Conservation (phyloP, 2,113 vertebrate species). For the Sisor rabdophorus region DNA sequence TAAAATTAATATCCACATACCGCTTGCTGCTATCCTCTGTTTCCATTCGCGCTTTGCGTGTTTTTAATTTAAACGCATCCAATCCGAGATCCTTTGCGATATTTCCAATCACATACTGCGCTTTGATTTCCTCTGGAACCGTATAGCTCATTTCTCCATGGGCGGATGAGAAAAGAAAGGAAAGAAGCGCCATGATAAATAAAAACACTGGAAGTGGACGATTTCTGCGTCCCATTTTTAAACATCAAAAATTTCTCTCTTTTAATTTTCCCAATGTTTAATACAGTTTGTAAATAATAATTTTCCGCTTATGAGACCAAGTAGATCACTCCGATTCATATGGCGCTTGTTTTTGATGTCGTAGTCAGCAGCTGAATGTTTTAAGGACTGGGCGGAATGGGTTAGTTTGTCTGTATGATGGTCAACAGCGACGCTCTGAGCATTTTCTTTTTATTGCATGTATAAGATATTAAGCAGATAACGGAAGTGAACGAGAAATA, state of each 20-base stretch:
- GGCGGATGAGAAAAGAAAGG: not conserved
- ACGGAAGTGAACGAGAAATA: too few species aligned
- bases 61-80: not conserved
- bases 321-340: not conserved
- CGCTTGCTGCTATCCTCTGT: conserved; percentile 47
- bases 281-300: not conserved
- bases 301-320: not conserved
- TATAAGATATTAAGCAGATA: not conserved
- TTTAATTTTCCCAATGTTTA: not conserved
- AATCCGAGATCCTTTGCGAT: conserved; percentile 33
- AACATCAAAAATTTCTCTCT: not conserved
- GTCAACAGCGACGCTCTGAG: conserved; percentile 35
- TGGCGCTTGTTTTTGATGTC: not conserved
- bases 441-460: conserved; percentile 1
- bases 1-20: conserved; percentile 53
- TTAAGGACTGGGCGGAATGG: not conserved
- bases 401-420: not conserved
- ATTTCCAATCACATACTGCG: conserved; percentile 22
- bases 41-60: conserved; percentile 35
- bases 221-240: not conserved
- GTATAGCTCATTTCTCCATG: conserved; percentile 49
- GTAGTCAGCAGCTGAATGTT: not conserved
- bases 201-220: not conserved
- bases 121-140: conserved; percentile 23
- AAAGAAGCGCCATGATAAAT: not conserved